Conservation (phyloP, 2,797 vertebrate genomes). For the Coregonus sp. region DNA sequence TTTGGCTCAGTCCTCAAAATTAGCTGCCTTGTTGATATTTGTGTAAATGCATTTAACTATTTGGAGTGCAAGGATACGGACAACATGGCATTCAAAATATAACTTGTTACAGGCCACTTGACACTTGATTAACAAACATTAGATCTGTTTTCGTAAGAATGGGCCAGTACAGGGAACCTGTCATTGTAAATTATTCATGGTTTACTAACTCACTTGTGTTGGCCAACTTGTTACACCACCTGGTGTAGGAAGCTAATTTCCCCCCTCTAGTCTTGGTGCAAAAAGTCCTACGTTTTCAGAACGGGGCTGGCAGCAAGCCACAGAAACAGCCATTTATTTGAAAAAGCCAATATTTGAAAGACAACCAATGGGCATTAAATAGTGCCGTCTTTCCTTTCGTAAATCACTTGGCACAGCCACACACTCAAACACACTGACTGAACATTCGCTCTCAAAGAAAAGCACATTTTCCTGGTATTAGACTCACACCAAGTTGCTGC, state of each 20-base stretch:
- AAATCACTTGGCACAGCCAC: background rate
- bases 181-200: slow-evolving; percentile 29
- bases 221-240: background rate
- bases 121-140: no score
- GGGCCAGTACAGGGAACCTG: background rate
- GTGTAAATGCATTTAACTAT: no score
- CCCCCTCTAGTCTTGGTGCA: background rate
- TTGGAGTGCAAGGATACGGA: no score
- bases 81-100: no score
- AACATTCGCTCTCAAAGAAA: background rate
- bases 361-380: background rate
- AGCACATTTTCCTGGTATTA: no score
- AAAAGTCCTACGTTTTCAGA: background rate
- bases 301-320: background rate
- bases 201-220: slow-evolving; percentile 2
- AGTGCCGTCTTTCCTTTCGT: background rate
- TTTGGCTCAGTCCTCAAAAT: no score
- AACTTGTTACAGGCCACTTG: no score
- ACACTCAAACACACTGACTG: background rate
- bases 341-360: background rate
- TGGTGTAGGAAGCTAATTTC: background rate
- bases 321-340: background rate
- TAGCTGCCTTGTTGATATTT: no score
- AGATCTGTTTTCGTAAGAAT: background rate
- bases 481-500: no score